Base-by-base conservation (phyloP, 2,113 vertebrate genomes). In the Callipepla californica region DNA sequence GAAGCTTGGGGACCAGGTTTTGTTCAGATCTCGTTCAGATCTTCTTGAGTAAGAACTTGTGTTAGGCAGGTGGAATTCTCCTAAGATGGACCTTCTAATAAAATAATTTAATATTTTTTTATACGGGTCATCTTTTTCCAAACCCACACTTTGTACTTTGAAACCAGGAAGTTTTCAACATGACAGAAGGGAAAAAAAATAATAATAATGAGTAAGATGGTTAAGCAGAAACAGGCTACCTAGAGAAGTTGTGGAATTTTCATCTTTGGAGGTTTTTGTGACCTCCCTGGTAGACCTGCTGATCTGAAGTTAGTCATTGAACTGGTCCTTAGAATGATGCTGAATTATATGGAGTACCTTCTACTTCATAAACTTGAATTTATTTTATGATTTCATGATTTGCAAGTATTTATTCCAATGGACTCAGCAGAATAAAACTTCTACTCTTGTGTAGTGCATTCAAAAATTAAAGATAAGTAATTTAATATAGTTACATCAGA, bases 361-460 rank as follows among this genome's bases (percentile, higher is more conserved):
- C 50, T 87, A 14, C 19, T 47, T 19, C 36, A 36, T 0, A 5
- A 85, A 38, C 6, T 4, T 74, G n/a, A 75, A 61, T 70, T 55
- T 70, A 50, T 59, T 75, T 36, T 68, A 4, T 12, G 42, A 42
- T 6, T 69, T 7, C 45, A 1, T 44, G 28, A 66, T 58, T 40
- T 58, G 21, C 16, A 67, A 28, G 32, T 66, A 62, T 21, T 34
- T 73, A 34, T 69, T 77, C 5, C 17, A n/a, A 5, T 48, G 16
- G 6, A 8, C 32, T 73, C 62, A 81, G 58, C 3, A 68, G 1
- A 19, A 25, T 40, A n/a, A 65, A 57, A 51, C 3, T 62, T 80
- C 6, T 6, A 50, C 3, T 14, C 10, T 21, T 28, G 13, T 42
- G 3, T 13, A 48, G 13, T 44, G 28, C 17, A 50, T 0, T 50